Base-by-base conservation (phyloP, 2,888 invertebrate genomes). In the Hirtodrosophila duncani region DNA sequence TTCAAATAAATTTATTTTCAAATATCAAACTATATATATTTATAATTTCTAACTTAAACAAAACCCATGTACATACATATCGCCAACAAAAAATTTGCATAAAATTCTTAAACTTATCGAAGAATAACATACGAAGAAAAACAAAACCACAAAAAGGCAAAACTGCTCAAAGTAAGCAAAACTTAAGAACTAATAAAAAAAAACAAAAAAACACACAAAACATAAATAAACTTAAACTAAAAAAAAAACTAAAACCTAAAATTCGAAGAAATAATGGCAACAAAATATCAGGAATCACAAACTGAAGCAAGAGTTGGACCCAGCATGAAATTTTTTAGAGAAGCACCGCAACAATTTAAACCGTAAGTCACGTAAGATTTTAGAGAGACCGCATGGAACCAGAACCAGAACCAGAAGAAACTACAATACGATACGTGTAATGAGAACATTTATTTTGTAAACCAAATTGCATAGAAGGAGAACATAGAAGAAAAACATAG, bases 271-370 rank as follows among this genome's bases (percentile, higher is more conserved):
- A 56, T 55, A 57, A 69, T 51, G 64, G 75, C 72, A 78, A 67
- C 65, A 72, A 62, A 65, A 62, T 68, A 81, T 71, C 77, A 77
- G 77, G 77, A 69, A 80, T 43, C 14, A 59, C 41, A 63, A 69
- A 75, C 69, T 71, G 81, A 74, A 70, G 61, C 67, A 78, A 75
- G n/a, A n/a, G 72, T 65, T 77, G 79, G 79, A 79, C 81, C 79
- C 81, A 79, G 72, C 51, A 65, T 59, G 81, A 71, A 53, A 63
- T 55, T 67, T 63, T 79, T 64, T 62, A 62, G 57, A 56, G 39
- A 46, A 24, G 41, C 51, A 24, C 41, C 30, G 11, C 46, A 11
- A 64, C 60, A 71, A 57, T 58, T 71, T 69, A 71, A 77, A 29
- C 49, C 49, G 36, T 38, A 43, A 52, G 31, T 52, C 60, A 59